Conservation (phyloP, 2,797 vertebrate species). For the Anas bernieri region DNA sequence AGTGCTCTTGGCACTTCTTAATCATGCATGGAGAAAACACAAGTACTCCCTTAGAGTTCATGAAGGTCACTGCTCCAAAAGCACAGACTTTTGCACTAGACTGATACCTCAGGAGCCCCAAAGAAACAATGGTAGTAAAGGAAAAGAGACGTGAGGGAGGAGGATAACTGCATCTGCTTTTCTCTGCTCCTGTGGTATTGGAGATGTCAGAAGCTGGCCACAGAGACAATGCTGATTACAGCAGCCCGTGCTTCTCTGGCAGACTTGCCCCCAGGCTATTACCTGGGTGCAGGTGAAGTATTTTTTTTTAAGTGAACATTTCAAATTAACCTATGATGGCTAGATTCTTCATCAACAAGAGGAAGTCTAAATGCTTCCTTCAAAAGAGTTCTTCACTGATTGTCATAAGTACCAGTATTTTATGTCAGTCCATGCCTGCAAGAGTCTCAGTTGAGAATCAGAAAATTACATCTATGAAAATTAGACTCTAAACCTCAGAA, state of each 20-base stretch:
- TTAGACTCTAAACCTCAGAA: neutral
- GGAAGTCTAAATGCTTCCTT: neutral
- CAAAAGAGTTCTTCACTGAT: neutral
- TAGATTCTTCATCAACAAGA: neutral
- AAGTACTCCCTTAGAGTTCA: neutral
- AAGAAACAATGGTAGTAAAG: rapidly evolving
- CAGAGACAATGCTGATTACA: neutral
- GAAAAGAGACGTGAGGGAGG: neutral
- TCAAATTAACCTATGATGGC: neutral
- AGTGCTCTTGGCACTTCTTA: neutral
- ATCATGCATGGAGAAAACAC: neutral
- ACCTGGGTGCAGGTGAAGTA: neutral
- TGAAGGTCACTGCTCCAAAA: neutral
- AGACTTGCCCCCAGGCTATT: neutral
- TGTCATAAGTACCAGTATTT: neutral
- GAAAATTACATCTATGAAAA: neutral
- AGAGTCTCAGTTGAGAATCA: neutral
- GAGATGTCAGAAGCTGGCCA: neutral
- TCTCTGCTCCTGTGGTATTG: neutral
- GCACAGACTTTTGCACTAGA: neutral
- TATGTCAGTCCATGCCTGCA: neutral
- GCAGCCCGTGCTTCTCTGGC: rapidly evolving
- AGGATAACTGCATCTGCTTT: neutral
- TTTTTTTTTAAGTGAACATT: neutral
- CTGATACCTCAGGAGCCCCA: neutral